These are phyloP conservation scores for Drosophila sturtevanti DNA, from an alignment of 1,140 invertebrate genomes.

Conservation along the genomic window DNA sequence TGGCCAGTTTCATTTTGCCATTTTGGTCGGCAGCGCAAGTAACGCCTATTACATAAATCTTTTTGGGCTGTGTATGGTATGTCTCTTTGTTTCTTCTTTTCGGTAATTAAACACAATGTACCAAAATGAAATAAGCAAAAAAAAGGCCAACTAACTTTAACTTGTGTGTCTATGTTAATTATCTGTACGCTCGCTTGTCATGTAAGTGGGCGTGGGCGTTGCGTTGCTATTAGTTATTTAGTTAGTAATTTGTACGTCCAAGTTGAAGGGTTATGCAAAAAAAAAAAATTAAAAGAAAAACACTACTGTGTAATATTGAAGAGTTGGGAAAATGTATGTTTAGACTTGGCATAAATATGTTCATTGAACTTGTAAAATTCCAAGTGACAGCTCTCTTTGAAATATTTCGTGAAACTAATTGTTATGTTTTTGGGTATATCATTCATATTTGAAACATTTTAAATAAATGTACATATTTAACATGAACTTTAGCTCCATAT, in stretches of 20 bases:
- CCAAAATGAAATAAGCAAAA: constrained; percentile 14
- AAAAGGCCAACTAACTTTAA: constrained; percentile 8
- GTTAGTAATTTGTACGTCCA: constrained; percentile 5
- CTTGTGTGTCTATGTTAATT: constrained; percentile 42
- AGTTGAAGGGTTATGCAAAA: constrained; percentile 43
- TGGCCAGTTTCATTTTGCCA: background rate
- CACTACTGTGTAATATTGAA: background rate
- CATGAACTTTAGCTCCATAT: background rate
- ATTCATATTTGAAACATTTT: background rate
- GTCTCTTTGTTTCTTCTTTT: constrained; percentile 28
- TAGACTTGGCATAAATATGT: background rate
- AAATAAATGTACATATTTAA: background rate
- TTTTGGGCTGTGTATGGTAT: constrained; percentile 1
- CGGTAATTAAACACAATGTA: constrained; percentile 53
- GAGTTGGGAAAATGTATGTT: background rate
- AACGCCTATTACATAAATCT: constrained; percentile 52
- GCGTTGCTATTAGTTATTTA: constrained; percentile 2
- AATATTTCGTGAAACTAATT: background rate
- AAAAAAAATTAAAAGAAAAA: background rate
- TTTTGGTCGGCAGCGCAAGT: constrained; percentile 14
- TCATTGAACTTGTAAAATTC: constrained; percentile 46
- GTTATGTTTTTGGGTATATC: background rate
- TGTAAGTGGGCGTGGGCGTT: constrained; percentile 40
- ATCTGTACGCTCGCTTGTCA: constrained; percentile 22
- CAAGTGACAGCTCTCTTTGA: background rate